A percentile compares a stretch with the other conserved stretches of the same genome.
Conservation (phyloP, 1,140 invertebrate genomes). For the Aphaenogaster rudis region DNA sequence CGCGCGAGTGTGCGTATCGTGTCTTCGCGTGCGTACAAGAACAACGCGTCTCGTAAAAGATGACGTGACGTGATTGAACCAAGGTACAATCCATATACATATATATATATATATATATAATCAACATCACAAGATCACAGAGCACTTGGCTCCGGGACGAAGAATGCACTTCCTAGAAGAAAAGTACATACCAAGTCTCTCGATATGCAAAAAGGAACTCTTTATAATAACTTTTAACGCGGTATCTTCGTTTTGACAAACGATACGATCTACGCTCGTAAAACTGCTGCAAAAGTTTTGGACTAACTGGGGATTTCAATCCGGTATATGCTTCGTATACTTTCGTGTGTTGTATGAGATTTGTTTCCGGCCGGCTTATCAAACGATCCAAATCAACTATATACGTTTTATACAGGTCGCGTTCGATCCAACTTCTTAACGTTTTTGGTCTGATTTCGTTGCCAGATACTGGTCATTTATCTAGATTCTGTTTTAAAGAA, state of each 20-base stretch:
- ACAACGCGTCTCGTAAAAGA: conserved; percentile 75
- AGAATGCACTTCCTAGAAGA: conserved; percentile 55
- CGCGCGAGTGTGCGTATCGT: conserved; percentile 36
- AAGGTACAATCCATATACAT: conserved; percentile 74
- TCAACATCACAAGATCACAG: conserved; percentile 77
- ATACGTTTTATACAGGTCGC: conserved; percentile 68
- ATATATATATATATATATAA: conserved; percentile 72
- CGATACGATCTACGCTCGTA: conserved; percentile 72
- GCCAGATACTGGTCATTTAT: not conserved
- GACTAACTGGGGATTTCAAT: conserved; percentile 69
- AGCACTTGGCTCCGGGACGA: conserved; percentile 64
- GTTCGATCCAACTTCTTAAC: conserved; percentile 73
- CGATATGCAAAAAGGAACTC: conserved; percentile 81
- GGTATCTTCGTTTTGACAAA: conserved; percentile 61
- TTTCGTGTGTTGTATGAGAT: conserved; percentile 82
- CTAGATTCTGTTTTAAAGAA: conserved; percentile 20
- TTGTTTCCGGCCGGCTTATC: conserved; percentile 80
- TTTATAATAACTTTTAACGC: conserved; percentile 73
- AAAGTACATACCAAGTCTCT: conserved; percentile 53
- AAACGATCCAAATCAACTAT: conserved; percentile 79
- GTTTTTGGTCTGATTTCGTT: conserved; percentile 1
- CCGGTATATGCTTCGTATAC: conserved; percentile 81
- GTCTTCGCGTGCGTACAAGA: conserved; percentile 71
- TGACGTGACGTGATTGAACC: conserved; percentile 72
- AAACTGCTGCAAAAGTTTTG: conserved; percentile 68